Conservation (phyloP, 2,797 vertebrate genomes). For the Lithobates pipiens region DNA sequence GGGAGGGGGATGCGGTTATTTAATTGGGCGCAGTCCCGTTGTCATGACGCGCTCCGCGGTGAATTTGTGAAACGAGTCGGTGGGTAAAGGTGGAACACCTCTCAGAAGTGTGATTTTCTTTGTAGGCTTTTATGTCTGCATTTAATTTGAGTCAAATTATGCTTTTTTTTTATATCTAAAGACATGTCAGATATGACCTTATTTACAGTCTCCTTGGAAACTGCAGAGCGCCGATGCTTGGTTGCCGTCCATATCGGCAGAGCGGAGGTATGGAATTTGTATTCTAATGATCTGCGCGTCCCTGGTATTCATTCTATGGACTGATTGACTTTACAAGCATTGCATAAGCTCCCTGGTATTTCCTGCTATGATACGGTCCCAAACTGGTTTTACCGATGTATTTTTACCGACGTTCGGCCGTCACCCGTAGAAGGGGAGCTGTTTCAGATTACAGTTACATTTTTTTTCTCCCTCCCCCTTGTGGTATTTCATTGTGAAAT, state of each 20-base stretch:
- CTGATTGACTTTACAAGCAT: background rate
- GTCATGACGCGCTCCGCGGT: background rate
- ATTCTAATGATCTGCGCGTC: constrained; percentile 40
- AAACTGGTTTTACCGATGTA: background rate
- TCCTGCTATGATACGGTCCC: background rate
- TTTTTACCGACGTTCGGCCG: background rate
- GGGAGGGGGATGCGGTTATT: background rate
- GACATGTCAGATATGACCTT: constrained; percentile 60
- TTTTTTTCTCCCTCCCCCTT: background rate
- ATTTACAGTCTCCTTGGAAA: constrained; percentile 65
- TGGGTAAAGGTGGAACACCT: constrained; percentile 7
- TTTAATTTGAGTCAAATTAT: constrained; percentile 59
- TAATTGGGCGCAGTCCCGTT: background rate
- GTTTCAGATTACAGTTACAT: background rate
- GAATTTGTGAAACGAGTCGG: background rate
- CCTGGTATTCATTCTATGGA: constrained; percentile 39
- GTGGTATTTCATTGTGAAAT: background rate
- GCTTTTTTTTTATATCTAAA: constrained; percentile 55
- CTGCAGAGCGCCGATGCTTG: constrained; percentile 49
- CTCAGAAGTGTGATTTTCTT: constrained; percentile 46
- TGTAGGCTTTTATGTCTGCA: constrained; percentile 50
- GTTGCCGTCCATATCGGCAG: constrained; percentile 40
- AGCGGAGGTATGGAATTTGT: constrained; percentile 56
- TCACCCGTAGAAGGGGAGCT: background rate
- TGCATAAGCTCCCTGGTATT: background rate